Conservation (phyloP, 2,888 invertebrate species). For the Tetragnatha montana region DNA sequence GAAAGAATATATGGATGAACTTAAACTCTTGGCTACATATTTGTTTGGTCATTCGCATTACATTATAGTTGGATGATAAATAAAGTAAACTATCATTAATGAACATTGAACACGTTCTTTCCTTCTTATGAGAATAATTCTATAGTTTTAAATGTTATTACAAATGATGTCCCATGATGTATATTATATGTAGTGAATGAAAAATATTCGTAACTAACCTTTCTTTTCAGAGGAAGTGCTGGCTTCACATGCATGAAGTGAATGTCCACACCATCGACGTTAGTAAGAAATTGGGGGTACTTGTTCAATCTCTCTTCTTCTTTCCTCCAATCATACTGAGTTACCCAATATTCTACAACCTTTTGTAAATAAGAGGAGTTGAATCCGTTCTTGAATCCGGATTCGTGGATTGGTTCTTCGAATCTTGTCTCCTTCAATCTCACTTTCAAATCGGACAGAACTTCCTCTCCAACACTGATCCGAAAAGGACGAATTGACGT, state of each 20-base stretch:
- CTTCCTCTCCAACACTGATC: constrained; percentile 36
- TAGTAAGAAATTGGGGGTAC: constrained; percentile 85
- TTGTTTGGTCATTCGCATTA: too few relatives aligned
- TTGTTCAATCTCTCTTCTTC: constrained; percentile 83
- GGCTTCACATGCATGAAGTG: constrained; percentile 83
- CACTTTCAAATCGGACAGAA: constrained; percentile 77
- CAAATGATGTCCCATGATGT: too few relatives aligned
- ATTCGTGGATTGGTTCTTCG: constrained; percentile 76
- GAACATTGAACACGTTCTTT: too few relatives aligned
- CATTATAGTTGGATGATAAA: too few relatives aligned
- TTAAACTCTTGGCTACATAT: too few relatives aligned
- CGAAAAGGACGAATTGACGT: constrained; percentile 33
- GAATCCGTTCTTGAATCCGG: constrained; percentile 88
- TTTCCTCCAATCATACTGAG: constrained; percentile 84
- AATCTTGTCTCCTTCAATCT: constrained; percentile 78
- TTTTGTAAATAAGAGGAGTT: constrained; percentile 82
- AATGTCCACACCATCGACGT: constrained; percentile 85
- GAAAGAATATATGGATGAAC: too few relatives aligned
- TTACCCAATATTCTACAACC: constrained; percentile 85
- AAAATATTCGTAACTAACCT: constrained; percentile 71
- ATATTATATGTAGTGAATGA: too few relatives aligned
- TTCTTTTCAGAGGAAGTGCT: constrained; percentile 68
- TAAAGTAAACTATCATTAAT: too few relatives aligned
- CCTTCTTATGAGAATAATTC: too few relatives aligned
- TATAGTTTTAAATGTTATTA: too few relatives aligned